A percentile compares a stretch with the other conserved stretches of the same genome.
These are phyloP conservation scores for Cyrtodaria siliqua DNA, from an alignment of 2,888 invertebrate species.

Conservation along the genomic window DNA sequence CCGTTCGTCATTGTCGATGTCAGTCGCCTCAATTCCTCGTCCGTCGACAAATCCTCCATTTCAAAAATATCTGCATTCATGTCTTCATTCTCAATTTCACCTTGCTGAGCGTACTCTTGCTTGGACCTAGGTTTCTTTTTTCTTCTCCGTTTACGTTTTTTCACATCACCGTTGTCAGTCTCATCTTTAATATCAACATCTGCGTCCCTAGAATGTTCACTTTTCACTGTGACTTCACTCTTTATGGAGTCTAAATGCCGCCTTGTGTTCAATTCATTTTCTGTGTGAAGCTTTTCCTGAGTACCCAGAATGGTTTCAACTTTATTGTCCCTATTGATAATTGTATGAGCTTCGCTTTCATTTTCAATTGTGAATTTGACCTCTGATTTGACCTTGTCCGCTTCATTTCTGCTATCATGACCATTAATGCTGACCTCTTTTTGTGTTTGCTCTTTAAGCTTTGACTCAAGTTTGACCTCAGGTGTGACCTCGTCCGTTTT, in stretches of 20 bases:
- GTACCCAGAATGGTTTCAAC: too few species aligned
- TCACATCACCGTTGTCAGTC: conserved; percentile 31
- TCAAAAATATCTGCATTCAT: conserved; percentile 80
- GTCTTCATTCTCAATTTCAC: conserved; percentile 44
- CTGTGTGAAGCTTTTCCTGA: too few species aligned
- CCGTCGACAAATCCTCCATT: conserved; percentile 79
- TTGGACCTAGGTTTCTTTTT: conserved; percentile 3
- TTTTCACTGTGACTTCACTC: conserved; percentile 57
- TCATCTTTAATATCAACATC: conserved; percentile 45
- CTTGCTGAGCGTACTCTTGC: neutral
- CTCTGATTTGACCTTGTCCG: too few species aligned
- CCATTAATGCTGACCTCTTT: too few species aligned
- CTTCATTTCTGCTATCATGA: neutral
- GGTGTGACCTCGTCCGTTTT: neutral
- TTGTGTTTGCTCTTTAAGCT: too few species aligned
- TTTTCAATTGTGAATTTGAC: conserved; percentile 49
- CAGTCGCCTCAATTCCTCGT: conserved; percentile 74
- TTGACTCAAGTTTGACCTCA: neutral
- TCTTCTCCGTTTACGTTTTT: conserved; percentile 35
- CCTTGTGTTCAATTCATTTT: too few species aligned
- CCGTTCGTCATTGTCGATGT: conserved; percentile 55
- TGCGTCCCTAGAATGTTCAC: conserved; percentile 54
- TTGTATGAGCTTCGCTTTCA: conserved; percentile 27
- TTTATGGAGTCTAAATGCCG: conserved; percentile 47
- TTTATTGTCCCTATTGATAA: too few species aligned